phyloP scores from a whole-genome alignment of 2,888 invertebrate genomes.

The Cheilosia variabilis region DNA sequence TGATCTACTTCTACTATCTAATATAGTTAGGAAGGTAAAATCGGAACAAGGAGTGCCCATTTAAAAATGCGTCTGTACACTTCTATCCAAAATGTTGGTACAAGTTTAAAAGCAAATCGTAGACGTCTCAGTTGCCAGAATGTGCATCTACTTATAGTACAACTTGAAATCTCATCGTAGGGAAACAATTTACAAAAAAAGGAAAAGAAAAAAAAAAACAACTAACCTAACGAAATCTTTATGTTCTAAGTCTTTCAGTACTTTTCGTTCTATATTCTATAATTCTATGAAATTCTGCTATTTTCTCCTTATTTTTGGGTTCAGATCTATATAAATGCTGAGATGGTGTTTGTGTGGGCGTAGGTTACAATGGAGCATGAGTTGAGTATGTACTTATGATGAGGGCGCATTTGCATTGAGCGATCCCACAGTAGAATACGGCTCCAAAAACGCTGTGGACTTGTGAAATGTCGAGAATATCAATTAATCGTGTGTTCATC shows the following conservation, averaged over 20 bases:
- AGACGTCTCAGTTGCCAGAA: no score
- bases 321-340: slow-evolving; percentile 39
- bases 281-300: slow-evolving; percentile 60
- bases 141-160: slow-evolving; percentile 3
- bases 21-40: no score
- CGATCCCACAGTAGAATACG: background rate
- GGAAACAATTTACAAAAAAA: slow-evolving; percentile 23
- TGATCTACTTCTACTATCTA: no score
- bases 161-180: slow-evolving; percentile 1
- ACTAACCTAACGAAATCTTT: slow-evolving; percentile 65
- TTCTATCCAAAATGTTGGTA: no score
- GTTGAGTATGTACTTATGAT: slow-evolving; percentile 29
- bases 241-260: slow-evolving; percentile 65
- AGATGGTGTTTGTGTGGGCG: slow-evolving; percentile 42
- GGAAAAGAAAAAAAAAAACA: slow-evolving; percentile 29
- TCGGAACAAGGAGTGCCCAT: no score
- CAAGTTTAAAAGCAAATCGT: no score
- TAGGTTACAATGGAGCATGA: background rate
- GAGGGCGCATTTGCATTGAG: slow-evolving; percentile 37
- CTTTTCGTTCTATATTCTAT: slow-evolving; percentile 55
- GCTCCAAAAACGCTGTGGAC: background rate
- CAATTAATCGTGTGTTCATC: background rate
- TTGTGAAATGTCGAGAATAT: background rate
- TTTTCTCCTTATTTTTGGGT: slow-evolving; percentile 42
- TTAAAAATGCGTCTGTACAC: no score